A percentile compares a stretch with the other conserved stretches of the same genome.
These are phyloP conservation scores for Hyalella azteca DNA, from an alignment of 2,888 invertebrate species.

Conservation along the genomic window DNA sequence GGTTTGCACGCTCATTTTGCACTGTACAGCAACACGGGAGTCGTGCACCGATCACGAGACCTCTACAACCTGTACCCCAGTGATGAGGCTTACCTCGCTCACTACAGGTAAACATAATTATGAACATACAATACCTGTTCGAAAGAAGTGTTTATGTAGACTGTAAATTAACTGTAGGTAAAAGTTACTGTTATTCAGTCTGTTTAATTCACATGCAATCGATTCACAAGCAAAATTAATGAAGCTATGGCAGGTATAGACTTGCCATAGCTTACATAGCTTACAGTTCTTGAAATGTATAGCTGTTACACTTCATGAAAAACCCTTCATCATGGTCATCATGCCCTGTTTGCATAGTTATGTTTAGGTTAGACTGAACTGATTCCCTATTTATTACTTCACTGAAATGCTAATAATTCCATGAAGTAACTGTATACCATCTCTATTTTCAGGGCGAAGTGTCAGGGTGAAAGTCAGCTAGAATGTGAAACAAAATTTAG, in stretches of 20 bases:
- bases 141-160: not conserved
- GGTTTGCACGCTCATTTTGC: slow-evolving; percentile 56
- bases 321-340: too few species aligned
- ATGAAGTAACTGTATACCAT: not conserved
- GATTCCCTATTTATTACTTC: not conserved
- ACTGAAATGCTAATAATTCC: not conserved
- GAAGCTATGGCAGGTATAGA: too few species aligned
- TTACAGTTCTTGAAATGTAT: too few species aligned
- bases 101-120: slow-evolving; percentile 48
- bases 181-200: too few species aligned
- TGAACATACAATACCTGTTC: too few species aligned
- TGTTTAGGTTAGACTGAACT: not conserved
- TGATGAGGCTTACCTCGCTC: slow-evolving; percentile 50
- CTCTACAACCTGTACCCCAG: slow-evolving; percentile 51
- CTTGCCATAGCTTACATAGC: too few species aligned
- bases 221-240: too few species aligned
- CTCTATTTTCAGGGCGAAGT: slow-evolving; percentile 15
- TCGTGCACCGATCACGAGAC: slow-evolving; percentile 38
- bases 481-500: slow-evolving; percentile 43
- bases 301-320: too few species aligned
- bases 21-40: slow-evolving; percentile 42
- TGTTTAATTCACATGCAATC: too few species aligned
- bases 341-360: not conserved
- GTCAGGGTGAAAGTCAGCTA: slow-evolving; percentile 53
- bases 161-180: not conserved